Conservation (phyloP, 2,888 invertebrate species). For the Eupithecia pulchellata region DNA sequence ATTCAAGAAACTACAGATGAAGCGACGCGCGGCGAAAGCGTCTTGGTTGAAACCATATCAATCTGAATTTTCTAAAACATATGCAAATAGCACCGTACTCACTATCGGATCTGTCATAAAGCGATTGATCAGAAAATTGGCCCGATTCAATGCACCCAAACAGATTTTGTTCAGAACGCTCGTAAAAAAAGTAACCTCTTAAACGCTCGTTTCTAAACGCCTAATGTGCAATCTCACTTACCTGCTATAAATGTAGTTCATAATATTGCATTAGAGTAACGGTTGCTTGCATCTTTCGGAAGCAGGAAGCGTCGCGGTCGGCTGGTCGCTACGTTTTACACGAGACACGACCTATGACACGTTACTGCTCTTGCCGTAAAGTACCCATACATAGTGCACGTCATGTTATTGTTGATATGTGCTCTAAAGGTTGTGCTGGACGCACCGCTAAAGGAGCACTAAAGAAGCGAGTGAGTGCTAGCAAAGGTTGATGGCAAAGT, state of each 20-base stretch:
- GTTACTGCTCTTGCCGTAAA: background rate
- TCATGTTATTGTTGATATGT: no score
- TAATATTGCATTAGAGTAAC: constrained; percentile 4
- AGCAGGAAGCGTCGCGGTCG: constrained; percentile 6
- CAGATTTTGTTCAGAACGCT: no score
- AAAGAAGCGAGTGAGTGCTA: background rate
- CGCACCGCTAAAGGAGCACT: background rate
- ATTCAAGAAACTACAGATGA: background rate
- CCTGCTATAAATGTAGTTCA: background rate
- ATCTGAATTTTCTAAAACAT: no score
- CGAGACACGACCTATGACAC: background rate
- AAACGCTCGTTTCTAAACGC: background rate
- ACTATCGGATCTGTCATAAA: no score
- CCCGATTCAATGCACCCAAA: no score
- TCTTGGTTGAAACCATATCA: no score
- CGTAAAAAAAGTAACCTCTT: no score
- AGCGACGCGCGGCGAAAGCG: no score
- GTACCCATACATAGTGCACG: background rate
- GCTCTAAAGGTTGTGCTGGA: no score
- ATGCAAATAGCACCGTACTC: no score
- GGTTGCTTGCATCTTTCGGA: constrained; percentile 18
- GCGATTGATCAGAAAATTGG: no score
- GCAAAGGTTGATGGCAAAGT: no score
- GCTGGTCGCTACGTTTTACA: background rate
- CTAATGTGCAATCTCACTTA: background rate